Evolutionary conservation across 2,113 vertebrate species (phyloP).

Genomic region (Euleptes europaea): DNA sequence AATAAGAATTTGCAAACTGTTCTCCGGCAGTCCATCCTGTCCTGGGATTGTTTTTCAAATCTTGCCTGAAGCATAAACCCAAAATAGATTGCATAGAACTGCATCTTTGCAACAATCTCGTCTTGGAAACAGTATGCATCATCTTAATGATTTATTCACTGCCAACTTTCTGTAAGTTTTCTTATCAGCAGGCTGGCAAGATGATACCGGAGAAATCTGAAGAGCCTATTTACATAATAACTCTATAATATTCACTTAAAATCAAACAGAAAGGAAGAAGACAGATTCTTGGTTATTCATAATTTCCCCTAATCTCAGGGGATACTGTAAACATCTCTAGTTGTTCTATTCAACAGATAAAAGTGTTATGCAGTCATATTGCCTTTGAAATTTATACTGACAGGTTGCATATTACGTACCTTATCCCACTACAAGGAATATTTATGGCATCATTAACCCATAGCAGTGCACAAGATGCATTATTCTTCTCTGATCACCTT

Average conservation of each 20-base stretch:
- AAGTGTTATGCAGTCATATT: slow-evolving; percentile 3
- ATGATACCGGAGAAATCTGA: slow-evolving; percentile 6
- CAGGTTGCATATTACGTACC: slow-evolving; percentile 13
- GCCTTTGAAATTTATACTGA: slow-evolving; percentile 15
- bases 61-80: not conserved
- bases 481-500: slow-evolving; percentile 44
- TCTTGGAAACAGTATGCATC: slow-evolving; percentile 10
- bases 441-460: slow-evolving; percentile 42
- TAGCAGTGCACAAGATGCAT: slow-evolving; percentile 32
- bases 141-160: not conserved
- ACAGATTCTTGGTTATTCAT: not conserved
- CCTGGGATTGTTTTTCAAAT: not conserved
- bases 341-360: slow-evolving; percentile 25
- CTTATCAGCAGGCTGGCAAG: slow-evolving; percentile 3
- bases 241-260: slow-evolving; percentile 15
- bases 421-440: slow-evolving; percentile 41
- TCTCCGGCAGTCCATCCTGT: not conserved
- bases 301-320: not conserved
- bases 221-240: slow-evolving; percentile 8
- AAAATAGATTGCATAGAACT: slow-evolving; percentile 6
- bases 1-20: not conserved
- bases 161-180: not conserved
- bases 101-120: slow-evolving; percentile 4
- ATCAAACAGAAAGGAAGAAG: slow-evolving; percentile 22
- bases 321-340: slow-evolving; percentile 9